Percentiles rank a stretch among this genome's conserved stretches.
phyloP scores from a whole-genome alignment of 1,140 invertebrate species.

The Chlorops oryzae region DNA sequence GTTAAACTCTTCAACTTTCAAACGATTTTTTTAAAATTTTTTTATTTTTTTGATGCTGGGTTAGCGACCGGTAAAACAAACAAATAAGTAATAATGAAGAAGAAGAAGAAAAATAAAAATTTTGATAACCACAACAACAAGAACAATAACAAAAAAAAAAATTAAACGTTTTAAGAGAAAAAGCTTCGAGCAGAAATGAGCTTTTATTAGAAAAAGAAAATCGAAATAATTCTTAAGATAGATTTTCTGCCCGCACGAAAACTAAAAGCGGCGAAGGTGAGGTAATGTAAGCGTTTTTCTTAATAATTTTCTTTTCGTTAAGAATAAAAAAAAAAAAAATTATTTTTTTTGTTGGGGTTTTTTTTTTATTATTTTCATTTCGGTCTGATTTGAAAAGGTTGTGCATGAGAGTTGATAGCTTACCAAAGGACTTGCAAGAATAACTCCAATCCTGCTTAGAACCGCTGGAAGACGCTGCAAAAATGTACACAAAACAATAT shows the following conservation, averaged over 20 bases:
- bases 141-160: slow-evolving; percentile 5
- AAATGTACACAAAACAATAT: slow-evolving; percentile 50
- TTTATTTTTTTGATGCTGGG: background rate
- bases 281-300: slow-evolving; percentile 15
- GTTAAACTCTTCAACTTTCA: too few relatives aligned
- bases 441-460: slow-evolving; percentile 86
- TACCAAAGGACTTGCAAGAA: slow-evolving; percentile 88
- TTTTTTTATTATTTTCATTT: slow-evolving; percentile 7
- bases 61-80: background rate
- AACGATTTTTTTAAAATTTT: background rate
- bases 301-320: slow-evolving; percentile 16
- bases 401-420: slow-evolving; percentile 56
- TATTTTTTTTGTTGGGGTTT: slow-evolving; percentile 11
- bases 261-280: background rate
- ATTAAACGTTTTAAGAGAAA: background rate
- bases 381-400: slow-evolving; percentile 12
- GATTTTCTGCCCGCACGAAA: too few relatives aligned
- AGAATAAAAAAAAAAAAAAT: slow-evolving; percentile 9
- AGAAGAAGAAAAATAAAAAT: background rate
- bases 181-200: background rate
- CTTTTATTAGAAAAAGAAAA: background rate
- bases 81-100: background rate
- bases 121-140: background rate
- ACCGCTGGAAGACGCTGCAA: slow-evolving; percentile 86
- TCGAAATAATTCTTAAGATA: too few relatives aligned